A percentile compares a stretch with the other conserved stretches of the same genome.
Evolutionary conservation across 1,140 invertebrate genomes (phyloP).

Genomic region (Pseudomyrmex concolor): DNA sequence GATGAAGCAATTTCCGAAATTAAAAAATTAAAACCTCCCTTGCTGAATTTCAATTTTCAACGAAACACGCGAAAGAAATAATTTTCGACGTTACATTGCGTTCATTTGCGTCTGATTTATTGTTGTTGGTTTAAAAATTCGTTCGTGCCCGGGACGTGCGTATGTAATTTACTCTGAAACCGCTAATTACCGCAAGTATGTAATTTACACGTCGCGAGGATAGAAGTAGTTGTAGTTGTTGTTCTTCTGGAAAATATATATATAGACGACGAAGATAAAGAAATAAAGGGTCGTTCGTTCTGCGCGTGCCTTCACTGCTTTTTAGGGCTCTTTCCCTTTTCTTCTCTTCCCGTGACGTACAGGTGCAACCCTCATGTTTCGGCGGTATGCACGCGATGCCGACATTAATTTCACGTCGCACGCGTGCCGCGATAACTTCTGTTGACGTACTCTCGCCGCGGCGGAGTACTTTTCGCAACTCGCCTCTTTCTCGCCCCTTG

Average conservation of each 20-base stretch:
- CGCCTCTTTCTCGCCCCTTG: no score
- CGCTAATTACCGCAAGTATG: constrained; percentile 12
- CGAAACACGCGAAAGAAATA: no score
- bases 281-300: constrained; percentile 40
- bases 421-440: constrained; percentile 53
- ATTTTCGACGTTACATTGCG: no score
- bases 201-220: constrained; percentile 6
- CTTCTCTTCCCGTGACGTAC: constrained; percentile 37
- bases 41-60: no score
- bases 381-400: constrained; percentile 70
- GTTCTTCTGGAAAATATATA: background rate
- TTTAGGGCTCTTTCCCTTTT: background rate
- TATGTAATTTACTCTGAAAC: constrained; percentile 11
- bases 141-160: background rate
- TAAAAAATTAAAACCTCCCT: no score
- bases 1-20: no score
- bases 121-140: background rate
- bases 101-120: no score
- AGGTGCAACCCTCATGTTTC: constrained; percentile 60
- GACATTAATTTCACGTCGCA: constrained; percentile 69
- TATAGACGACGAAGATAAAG: constrained; percentile 32
- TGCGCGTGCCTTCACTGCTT: constrained; percentile 71
- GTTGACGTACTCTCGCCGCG: constrained; percentile 23
- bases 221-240: background rate
- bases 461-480: background rate